Base-by-base conservation (phyloP, 2,888 invertebrate species). In the Pseudanteris insignis region DNA sequence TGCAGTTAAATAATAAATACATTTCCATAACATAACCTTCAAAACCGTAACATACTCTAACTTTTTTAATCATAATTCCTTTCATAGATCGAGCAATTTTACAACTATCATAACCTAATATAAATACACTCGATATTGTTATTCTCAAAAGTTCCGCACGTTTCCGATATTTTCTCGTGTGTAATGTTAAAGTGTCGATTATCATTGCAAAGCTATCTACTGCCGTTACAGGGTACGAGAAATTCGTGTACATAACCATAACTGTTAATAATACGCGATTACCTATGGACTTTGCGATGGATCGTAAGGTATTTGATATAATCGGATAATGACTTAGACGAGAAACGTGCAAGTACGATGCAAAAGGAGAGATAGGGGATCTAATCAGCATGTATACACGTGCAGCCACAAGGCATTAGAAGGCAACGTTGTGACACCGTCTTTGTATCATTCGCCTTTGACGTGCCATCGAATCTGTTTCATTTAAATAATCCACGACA, bases 381-480 rank as follows among this genome's bases (percentile, higher is more conserved):
- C 58, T 58, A 58, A 58, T 58, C 58, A 58, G 14, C 58, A 38
- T 40, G 50, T 51, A 58, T 51, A 51, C 43, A 28, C 40, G 34
- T 58, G 44, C 44, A 44, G 37, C 48, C 57, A 50, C 48, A 57
- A 48, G 48, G 55, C 34, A 14, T 40, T 47, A 55, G 38, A 32
- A 9, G 28, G 44, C 37, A 53, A 53, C 18, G 44, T 33, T 44
- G 18, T 14, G 10, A 55, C 64, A 70, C 72, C 74, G 74, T 76
- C 76, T 76, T 76, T 76, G 76, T 77, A 65, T 72, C 76, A 78
- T 78, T 76, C 77, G 74, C 74, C 74, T 75, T 76, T 74, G 76
- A 75, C 70, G 70, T 63, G 55, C 53, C 61, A 60, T 63, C 66
- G 63, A 66, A 64, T 53, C 60, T 13, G 50, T 41, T 61, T 47